Evolutionary conservation across 2,113 vertebrate genomes (phyloP), one percentile per base, ranked within the genome.

Genomic region (Trinectes maculatus): DNA sequence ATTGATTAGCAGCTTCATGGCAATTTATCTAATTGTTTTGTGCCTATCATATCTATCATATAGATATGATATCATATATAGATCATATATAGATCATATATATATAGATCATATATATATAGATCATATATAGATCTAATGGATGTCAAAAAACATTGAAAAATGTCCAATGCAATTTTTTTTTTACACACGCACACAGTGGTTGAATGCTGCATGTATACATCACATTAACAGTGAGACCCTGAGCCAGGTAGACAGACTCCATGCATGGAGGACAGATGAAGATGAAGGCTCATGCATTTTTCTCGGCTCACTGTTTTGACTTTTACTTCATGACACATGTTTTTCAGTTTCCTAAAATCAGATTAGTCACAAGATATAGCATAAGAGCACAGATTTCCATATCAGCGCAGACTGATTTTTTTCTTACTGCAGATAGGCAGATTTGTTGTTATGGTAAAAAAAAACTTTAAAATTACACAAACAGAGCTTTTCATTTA

Each of bases 271-370:
- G 59, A 25, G 42, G 63, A 76, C 33, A 51, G 37, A 57, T 60
- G 53, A 71, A 56, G 52, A 65, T 43, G 67, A 51, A 56, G 25
- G 13, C 22, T 18, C 5, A 56, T 72, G 54, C 61, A 77, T 68
- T 80, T 80, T 68, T 75, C 62, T 77, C 66, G 53, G 59, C 58
- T 62, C 82, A 63, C 54, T 72, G 57, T 70, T 77, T 65, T 37
- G 47, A 66, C 56, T 75, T 51, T 74, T n/a, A 24, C 19, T 53
- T 70, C 33, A 61, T 63, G 59, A 77, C 18, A 59, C 40, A 78
- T 66, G 69, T 57, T 43, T 71, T 52, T 3, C 44, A 47, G 34
- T 74, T 73, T 60, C 46, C 63, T 5, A 47, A 55, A 55, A 67
- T 80, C 12, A 33, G 26, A 42, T 69, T 22, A 55, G 33, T 80